These are phyloP conservation scores for Emydoidea blandingii DNA, from an alignment of 2,797 vertebrate genomes.

Conservation along the genomic window DNA sequence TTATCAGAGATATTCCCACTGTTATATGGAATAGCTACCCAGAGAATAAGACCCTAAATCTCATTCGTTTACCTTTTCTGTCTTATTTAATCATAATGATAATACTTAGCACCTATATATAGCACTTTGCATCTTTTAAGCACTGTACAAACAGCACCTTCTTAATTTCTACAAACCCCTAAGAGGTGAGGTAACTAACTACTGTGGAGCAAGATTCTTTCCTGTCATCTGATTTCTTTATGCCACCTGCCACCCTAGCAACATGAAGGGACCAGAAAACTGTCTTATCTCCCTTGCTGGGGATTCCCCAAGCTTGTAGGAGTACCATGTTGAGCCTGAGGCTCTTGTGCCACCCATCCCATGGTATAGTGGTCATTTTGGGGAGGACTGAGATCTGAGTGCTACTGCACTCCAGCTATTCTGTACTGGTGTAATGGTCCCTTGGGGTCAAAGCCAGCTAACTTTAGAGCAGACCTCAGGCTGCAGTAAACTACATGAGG, in stretches of 20 bases:
- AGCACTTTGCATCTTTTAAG: neutral
- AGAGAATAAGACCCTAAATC: neutral
- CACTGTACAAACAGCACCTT: fast-evolving
- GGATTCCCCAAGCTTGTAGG: neutral
- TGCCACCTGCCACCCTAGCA: neutral
- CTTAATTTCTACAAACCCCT: neutral
- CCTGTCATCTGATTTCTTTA: neutral
- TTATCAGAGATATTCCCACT: neutral
- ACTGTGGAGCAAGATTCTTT: neutral
- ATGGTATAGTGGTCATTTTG: neutral
- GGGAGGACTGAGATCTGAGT: neutral
- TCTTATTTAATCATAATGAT: neutral
- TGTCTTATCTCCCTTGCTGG: neutral
- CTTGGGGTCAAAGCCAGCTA: neutral
- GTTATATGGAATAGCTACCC: neutral
- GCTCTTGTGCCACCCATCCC: neutral
- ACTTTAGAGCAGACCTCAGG: neutral
- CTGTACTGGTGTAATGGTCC: neutral
- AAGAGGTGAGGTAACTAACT: neutral
- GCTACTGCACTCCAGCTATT: neutral
- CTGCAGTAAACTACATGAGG: neutral
- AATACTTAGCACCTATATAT: neutral
- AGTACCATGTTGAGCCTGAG: neutral
- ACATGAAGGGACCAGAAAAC: neutral
- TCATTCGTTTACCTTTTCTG: neutral